These are phyloP conservation scores for Bhutanitis thaidina DNA, from an alignment of 2,888 invertebrate species.

Conservation along the genomic window DNA sequence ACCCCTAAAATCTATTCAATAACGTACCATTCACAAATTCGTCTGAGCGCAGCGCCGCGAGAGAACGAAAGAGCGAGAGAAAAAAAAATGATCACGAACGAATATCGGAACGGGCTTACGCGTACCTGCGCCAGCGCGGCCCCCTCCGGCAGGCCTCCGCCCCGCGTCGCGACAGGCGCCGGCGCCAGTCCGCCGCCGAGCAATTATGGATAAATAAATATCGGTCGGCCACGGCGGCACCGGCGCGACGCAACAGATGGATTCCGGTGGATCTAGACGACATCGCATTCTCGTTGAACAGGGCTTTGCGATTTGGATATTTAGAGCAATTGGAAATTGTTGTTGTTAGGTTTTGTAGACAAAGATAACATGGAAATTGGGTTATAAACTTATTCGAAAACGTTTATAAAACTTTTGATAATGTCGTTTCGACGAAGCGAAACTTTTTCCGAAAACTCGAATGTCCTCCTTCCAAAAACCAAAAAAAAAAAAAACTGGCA, in stretches of 20 bases:
- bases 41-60: constrained; percentile 72
- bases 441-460: too few species aligned
- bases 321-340: too few species aligned
- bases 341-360: too few species aligned
- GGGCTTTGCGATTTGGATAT: neutral
- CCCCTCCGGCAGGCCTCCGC: constrained; percentile 31
- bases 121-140: constrained; percentile 62
- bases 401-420: too few species aligned
- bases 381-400: too few species aligned
- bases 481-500: too few species aligned
- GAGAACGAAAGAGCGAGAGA: constrained; percentile 46
- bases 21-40: constrained; percentile 66
- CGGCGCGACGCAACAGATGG: constrained; percentile 67
- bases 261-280: constrained; percentile 44
- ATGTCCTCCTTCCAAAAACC: too few species aligned
- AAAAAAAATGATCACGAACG: constrained; percentile 69
- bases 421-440: too few species aligned
- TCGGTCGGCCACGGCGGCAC: constrained; percentile 73
- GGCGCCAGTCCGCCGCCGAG: constrained; percentile 77
- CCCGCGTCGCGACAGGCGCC: constrained; percentile 70
- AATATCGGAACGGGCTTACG: constrained; percentile 69
- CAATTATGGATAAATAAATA: constrained; percentile 80
- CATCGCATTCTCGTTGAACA: neutral
- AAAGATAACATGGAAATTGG: too few species aligned
- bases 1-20: constrained; percentile 26